These are phyloP conservation scores for Apamea epomidion DNA, from an alignment of 2,888 invertebrate species.

Conservation along the genomic window DNA sequence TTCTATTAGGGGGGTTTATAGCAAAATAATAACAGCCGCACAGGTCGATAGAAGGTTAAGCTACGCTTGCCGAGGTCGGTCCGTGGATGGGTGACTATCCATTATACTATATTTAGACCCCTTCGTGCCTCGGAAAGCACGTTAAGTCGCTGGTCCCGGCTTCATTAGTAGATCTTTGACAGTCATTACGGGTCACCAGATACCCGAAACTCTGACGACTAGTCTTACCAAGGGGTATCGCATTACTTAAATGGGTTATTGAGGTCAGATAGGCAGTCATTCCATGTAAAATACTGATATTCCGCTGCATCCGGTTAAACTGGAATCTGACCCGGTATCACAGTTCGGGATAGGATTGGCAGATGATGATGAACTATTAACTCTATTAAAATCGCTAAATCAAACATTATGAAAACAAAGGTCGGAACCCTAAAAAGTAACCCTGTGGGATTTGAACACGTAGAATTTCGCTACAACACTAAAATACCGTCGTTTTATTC, in stretches of 20 bases:
- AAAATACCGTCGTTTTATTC: slow-evolving; percentile 40
- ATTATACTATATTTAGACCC: not conserved
- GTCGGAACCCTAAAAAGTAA: not conserved
- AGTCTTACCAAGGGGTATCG: not conserved
- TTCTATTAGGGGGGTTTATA: no score
- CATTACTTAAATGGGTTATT: not conserved
- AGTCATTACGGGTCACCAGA: not conserved
- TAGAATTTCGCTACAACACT: slow-evolving; percentile 29
- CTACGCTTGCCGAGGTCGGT: not conserved
- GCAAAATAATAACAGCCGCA: no score
- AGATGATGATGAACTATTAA: no score
- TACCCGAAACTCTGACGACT: not conserved
- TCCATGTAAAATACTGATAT: not conserved
- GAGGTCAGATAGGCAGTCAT: not conserved
- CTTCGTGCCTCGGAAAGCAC: not conserved
- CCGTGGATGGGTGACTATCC: not conserved
- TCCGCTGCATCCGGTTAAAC: no score
- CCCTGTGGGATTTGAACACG: slow-evolving; percentile 22
- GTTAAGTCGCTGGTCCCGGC: not conserved
- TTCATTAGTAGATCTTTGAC: not conserved
- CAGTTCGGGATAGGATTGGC: not conserved
- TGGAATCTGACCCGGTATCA: not conserved
- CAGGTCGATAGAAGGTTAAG: not conserved
- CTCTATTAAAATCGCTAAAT: not conserved
- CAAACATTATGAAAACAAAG: not conserved